A percentile compares a stretch with the other conserved stretches of the same genome.
Evolutionary conservation across 2,888 invertebrate species (phyloP).

Genomic region (Callosobruchus maculatus): DNA sequence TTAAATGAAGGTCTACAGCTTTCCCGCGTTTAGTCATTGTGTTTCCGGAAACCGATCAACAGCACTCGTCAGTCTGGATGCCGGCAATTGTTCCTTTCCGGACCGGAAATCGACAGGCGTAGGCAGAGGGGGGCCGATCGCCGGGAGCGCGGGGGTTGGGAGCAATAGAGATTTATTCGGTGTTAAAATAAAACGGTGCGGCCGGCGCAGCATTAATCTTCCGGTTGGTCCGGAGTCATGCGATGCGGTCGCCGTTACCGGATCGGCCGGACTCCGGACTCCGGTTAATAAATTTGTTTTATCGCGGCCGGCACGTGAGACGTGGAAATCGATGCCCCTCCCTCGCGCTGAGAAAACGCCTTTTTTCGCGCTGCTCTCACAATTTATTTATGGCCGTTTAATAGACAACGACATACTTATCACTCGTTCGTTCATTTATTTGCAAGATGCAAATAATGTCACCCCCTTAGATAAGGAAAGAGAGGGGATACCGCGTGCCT

Average conservation of each 20-base stretch:
- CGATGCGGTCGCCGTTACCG: not conserved
- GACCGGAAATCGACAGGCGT: not conserved
- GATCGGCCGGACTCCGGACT: not conserved
- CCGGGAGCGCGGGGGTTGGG: too few species aligned
- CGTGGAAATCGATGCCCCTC: not conserved
- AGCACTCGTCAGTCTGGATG: too few species aligned
- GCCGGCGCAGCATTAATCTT: not conserved
- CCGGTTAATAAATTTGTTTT: not conserved
- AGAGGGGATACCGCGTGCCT: too few species aligned
- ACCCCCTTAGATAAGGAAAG: too few species aligned
- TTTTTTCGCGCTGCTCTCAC: not conserved
- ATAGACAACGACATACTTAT: too few species aligned
- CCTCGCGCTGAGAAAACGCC: not conserved
- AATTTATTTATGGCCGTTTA: too few species aligned
- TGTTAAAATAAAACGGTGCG: constrained; percentile 1
- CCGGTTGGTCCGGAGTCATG: not conserved
- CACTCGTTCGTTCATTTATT: too few species aligned
- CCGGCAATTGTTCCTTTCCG: not conserved
- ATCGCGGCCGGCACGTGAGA: not conserved
- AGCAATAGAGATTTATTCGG: constrained; percentile 1
- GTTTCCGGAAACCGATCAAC: too few species aligned
- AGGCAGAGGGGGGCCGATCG: not conserved
- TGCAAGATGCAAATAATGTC: too few species aligned
- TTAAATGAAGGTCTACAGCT: too few species aligned
- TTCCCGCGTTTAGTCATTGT: too few species aligned